Evolutionary conservation across 1,140 invertebrate species (phyloP).

Genomic region (Drosophila jambulina): DNA sequence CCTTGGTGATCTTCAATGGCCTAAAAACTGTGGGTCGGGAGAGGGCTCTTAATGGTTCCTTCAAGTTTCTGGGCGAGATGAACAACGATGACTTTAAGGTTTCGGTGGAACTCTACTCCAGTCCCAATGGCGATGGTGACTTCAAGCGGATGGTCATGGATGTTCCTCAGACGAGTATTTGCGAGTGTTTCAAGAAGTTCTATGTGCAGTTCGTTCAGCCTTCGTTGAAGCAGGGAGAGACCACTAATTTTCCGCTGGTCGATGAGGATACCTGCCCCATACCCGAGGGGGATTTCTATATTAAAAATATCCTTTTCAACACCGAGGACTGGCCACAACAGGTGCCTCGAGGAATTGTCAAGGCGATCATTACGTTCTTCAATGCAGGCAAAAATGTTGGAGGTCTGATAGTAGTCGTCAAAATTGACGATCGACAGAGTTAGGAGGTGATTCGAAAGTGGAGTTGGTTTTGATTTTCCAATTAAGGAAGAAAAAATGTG

Average conservation of each 20-base stretch:
- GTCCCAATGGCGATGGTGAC: slow-evolving; percentile 73
- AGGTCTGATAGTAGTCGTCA: slow-evolving; percentile 61
- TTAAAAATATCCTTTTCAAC: slow-evolving; percentile 68
- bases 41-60: slow-evolving; percentile 65
- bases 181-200: slow-evolving; percentile 81
- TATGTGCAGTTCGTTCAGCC: slow-evolving; percentile 78
- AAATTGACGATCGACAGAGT: slow-evolving; percentile 66
- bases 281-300: slow-evolving; percentile 67
- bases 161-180: slow-evolving; percentile 72
- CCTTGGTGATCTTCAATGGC: slow-evolving; percentile 59
- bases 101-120: slow-evolving; percentile 73
- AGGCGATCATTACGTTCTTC: slow-evolving; percentile 72
- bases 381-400: slow-evolving; percentile 67
- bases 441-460: slow-evolving; percentile 2
- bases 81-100: slow-evolving; percentile 74
- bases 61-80: slow-evolving; percentile 68
- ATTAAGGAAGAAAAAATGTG: neutral
- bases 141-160: slow-evolving; percentile 77
- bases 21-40: slow-evolving; percentile 65
- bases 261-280: slow-evolving; percentile 72
- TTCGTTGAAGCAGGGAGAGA: slow-evolving; percentile 62
- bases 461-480: neutral
- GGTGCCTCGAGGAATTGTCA: slow-evolving; percentile 74
- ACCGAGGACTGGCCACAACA: slow-evolving; percentile 76
- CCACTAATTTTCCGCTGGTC: slow-evolving; percentile 69